phyloP scores from a whole-genome alignment of 2,888 invertebrate species.

The Gerosis bhagava region DNA sequence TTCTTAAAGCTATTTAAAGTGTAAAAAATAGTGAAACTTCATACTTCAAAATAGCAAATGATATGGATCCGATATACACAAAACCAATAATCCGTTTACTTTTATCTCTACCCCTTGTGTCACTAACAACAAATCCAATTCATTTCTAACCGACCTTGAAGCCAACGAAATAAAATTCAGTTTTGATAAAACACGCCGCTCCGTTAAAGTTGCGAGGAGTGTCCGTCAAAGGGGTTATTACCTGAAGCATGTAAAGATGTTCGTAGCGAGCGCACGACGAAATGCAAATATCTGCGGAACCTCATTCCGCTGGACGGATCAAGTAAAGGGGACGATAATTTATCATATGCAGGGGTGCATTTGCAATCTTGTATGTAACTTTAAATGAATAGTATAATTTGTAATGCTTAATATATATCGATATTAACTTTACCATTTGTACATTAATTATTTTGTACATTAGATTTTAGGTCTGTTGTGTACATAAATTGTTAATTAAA shows the following conservation, averaged over 20 bases:
- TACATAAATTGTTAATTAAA: too few species aligned
- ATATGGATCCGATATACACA: too few species aligned
- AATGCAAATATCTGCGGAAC: conserved; percentile 70
- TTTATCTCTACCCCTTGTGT: conserved; percentile 72
- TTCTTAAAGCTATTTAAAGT: too few species aligned
- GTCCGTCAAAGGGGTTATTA: conserved; percentile 79
- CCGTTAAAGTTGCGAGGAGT: conserved; percentile 37
- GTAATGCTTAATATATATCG: too few species aligned
- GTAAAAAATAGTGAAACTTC: too few species aligned
- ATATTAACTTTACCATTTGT: too few species aligned
- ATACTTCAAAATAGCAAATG: too few species aligned
- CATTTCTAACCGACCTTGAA: conserved; percentile 27
- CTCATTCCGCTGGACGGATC: neutral
- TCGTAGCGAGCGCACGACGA: conserved; percentile 61
- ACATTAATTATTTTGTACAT: too few species aligned
- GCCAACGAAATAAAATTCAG: conserved; percentile 33
- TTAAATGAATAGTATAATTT: neutral
- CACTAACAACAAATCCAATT: conserved; percentile 38
- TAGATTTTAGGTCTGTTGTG: too few species aligned
- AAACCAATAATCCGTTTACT: conserved; percentile 80
- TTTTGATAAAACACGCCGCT: neutral
- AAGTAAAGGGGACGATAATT: neutral
- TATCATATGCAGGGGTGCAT: neutral
- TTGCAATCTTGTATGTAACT: neutral
- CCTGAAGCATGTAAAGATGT: conserved; percentile 72